Evolutionary conservation across 2,888 invertebrate species (phyloP).

Genomic region (Beris chalybata): DNA sequence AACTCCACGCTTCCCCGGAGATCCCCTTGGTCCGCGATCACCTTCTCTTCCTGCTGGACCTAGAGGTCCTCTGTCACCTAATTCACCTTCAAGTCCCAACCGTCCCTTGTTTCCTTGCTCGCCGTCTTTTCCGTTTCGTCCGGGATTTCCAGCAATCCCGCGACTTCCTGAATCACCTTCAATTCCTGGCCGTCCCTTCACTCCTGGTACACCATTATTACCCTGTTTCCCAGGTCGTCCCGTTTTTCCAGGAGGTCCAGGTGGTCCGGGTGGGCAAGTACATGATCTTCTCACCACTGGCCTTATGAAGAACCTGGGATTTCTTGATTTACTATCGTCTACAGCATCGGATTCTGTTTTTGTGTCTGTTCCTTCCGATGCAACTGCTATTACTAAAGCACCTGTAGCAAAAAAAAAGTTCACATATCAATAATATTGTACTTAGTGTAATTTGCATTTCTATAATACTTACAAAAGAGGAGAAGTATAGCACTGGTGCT

Average conservation of each 20-base stretch:
- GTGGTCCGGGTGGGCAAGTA: conserved; percentile 23
- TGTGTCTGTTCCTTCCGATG: neutral
- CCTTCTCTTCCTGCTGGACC: conserved; percentile 15
- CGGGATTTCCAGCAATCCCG: conserved; percentile 4
- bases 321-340: neutral
- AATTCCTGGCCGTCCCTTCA: conserved; percentile 10
- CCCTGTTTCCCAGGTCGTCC: conserved; percentile 9
- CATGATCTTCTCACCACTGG: conserved; percentile 14
- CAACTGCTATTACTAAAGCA: conserved; percentile 6
- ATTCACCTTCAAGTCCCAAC: conserved; percentile 12
- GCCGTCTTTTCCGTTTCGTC: conserved; percentile 17
- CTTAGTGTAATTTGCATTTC: neutral
- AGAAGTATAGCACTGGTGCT: conserved; percentile 10
- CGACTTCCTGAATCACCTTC: conserved; percentile 20
- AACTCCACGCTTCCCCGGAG: conserved; percentile 3
- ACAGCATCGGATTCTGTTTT: neutral
- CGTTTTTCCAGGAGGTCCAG: conserved; percentile 20
- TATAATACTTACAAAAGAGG: conserved; percentile 25
- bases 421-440: neutral
- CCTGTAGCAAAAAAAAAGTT: neutral
- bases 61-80: conserved; percentile 9
- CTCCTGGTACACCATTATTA: conserved; percentile 4
- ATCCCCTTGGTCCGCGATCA: neutral
- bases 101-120: conserved; percentile 9
- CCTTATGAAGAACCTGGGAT: conserved; percentile 21